These are phyloP conservation scores for Drosophila helvetica DNA, from an alignment of 2,888 invertebrate species.

Conservation along the genomic window DNA sequence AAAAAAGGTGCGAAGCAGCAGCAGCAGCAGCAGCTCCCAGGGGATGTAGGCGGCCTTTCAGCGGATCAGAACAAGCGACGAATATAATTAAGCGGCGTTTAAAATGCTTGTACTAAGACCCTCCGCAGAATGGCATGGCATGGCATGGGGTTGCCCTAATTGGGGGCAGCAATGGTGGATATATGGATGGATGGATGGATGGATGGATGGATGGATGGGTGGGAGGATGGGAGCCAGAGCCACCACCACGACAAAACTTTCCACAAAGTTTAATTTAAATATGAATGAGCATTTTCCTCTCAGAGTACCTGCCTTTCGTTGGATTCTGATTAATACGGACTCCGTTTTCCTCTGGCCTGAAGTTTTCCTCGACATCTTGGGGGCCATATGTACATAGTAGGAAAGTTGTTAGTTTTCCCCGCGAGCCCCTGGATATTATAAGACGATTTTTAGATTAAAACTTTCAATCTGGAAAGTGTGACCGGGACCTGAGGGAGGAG, in stretches of 20 bases:
- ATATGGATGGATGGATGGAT: slow-evolving; percentile 8
- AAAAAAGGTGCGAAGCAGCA: slow-evolving; percentile 54
- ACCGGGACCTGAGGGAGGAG: no score
- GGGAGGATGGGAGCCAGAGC: background rate
- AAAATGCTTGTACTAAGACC: slow-evolving; percentile 58
- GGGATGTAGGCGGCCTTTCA: slow-evolving; percentile 35
- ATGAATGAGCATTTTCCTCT: slow-evolving; percentile 58
- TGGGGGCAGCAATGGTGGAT: slow-evolving; percentile 27
- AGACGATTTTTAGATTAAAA: no score
- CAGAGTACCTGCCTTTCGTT: background rate
- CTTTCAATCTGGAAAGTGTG: no score
- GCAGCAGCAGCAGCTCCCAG: slow-evolving; percentile 30
- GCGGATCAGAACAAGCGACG: slow-evolving; percentile 29
- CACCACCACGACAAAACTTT: slow-evolving; percentile 50
- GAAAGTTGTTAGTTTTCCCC: background rate
- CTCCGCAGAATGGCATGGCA: slow-evolving; percentile 1
- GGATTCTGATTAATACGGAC: slow-evolving; percentile 2
- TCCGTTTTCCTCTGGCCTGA: background rate
- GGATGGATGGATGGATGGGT: background rate
- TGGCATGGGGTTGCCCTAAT: slow-evolving; percentile 48
- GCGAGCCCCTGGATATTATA: no score
- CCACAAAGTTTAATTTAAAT: slow-evolving; percentile 75
- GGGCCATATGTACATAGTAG: background rate
- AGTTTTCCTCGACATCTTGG: slow-evolving; percentile 5
- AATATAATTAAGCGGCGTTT: slow-evolving; percentile 78